Conservation (phyloP, 1,140 invertebrate genomes). For the Procambarus virginalis region DNA sequence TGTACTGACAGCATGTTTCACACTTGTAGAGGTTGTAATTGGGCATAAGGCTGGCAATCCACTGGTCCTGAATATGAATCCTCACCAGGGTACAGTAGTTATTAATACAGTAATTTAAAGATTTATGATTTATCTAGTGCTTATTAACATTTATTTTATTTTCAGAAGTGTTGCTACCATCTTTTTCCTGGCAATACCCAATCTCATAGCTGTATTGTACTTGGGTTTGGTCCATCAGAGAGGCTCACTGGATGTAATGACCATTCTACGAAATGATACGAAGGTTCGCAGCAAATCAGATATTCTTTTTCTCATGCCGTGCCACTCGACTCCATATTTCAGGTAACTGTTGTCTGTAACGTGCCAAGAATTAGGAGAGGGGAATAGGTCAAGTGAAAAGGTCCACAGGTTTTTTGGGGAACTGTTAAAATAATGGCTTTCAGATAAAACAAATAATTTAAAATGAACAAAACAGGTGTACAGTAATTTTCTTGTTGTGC, state of each 20-base stretch:
- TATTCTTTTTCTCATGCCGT: slow-evolving; percentile 93
- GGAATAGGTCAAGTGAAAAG: background rate
- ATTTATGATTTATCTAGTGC: background rate
- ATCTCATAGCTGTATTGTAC: slow-evolving; percentile 77
- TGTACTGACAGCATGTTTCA: too few species aligned
- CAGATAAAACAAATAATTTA: too few species aligned
- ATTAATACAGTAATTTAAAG: too few species aligned
- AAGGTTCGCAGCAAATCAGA: slow-evolving; percentile 76
- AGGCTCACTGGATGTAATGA: slow-evolving; percentile 85
- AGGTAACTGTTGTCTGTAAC: slow-evolving; percentile 75
- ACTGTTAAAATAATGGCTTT: background rate
- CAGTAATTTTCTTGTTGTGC: too few species aligned
- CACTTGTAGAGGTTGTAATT: too few species aligned
- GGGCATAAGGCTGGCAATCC: too few species aligned
- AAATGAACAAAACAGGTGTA: too few species aligned
- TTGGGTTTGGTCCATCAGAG: slow-evolving; percentile 87
- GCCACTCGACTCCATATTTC: slow-evolving; percentile 92
- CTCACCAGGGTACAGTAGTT: too few species aligned
- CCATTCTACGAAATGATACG: slow-evolving; percentile 79
- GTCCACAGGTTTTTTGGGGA: background rate
- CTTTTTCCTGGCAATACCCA: slow-evolving; percentile 75
- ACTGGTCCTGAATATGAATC: too few species aligned
- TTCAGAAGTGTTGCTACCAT: slow-evolving; percentile 77
- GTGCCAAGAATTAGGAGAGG: background rate
- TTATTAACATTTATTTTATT: slow-evolving; percentile 40